Evolutionary conservation across 1,140 invertebrate species (phyloP).

Genomic region (Ceratoteleas bidentatus): DNA sequence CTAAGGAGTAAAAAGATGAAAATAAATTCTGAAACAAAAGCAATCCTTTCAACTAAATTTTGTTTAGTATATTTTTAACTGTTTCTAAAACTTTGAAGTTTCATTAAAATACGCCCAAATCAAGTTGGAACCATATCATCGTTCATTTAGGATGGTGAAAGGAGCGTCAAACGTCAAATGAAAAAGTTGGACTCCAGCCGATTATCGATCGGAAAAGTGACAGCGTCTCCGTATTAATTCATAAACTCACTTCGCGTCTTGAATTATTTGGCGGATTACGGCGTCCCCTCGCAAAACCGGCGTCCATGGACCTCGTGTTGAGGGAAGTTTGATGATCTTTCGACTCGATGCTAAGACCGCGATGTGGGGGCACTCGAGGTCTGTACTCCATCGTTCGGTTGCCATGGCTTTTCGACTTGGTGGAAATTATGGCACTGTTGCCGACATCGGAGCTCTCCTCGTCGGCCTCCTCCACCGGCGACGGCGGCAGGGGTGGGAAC

Average conservation of each 20-base stretch:
- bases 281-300: constrained; percentile 85
- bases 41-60: too few relatives aligned
- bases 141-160: too few relatives aligned
- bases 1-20: too few relatives aligned
- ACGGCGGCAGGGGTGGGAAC: constrained; percentile 90
- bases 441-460: constrained; percentile 87
- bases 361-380: constrained; percentile 88
- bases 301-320: constrained; percentile 90
- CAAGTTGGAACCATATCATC: too few relatives aligned
- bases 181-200: background rate
- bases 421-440: constrained; percentile 75
- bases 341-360: constrained; percentile 83
- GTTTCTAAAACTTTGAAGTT: too few relatives aligned
- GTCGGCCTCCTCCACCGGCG: constrained; percentile 88
- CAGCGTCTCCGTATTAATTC: constrained; percentile 31
- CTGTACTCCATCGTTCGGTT: constrained; percentile 79
- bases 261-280: constrained; percentile 84
- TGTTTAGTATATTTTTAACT: too few relatives aligned
- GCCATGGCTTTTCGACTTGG: constrained; percentile 72
- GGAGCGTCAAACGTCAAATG: too few relatives aligned
- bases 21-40: too few relatives aligned
- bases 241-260: constrained; percentile 82
- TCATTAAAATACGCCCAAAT: too few relatives aligned
- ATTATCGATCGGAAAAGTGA: constrained; percentile 24
- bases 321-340: constrained; percentile 83